These are phyloP conservation scores for Diabrotica balteata DNA, from an alignment of 2,888 invertebrate genomes.

Conservation along the genomic window DNA sequence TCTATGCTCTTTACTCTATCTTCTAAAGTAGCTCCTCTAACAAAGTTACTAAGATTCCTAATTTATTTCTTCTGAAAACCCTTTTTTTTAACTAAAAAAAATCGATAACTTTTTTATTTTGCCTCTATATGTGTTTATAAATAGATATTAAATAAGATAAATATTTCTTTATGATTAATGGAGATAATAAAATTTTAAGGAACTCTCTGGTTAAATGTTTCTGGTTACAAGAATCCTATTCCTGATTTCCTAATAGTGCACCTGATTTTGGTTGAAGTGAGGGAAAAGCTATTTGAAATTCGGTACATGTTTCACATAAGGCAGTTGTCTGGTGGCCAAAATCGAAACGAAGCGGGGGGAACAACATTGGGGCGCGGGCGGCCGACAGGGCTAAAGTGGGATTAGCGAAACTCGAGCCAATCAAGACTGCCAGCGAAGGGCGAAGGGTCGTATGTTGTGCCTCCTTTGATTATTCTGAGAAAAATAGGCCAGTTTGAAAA, in stretches of 20 bases:
- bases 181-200: neutral
- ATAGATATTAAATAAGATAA: too few species aligned
- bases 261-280: conserved; percentile 17
- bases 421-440: conserved; percentile 62
- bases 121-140: too few species aligned
- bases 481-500: conserved; percentile 24
- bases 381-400: conserved; percentile 73
- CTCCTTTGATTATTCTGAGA: conserved; percentile 44
- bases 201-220: neutral
- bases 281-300: conserved; percentile 12
- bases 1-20: too few species aligned
- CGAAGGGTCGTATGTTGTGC: conserved; percentile 48
- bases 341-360: conserved; percentile 20
- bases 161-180: too few species aligned
- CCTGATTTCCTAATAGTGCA: conserved; percentile 18
- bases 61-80: too few species aligned
- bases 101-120: too few species aligned
- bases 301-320: conserved; percentile 37
- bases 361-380: conserved; percentile 65
- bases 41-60: too few species aligned
- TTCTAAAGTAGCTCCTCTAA: too few species aligned
- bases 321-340: conserved; percentile 42
- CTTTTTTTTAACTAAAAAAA: too few species aligned
- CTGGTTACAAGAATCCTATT: neutral
- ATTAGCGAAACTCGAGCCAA: conserved; percentile 76